Percentiles rank a stretch among this genome's conserved stretches.
phyloP scores from a whole-genome alignment of 1,140 invertebrate genomes.

The Neodiprion lecontei region DNA sequence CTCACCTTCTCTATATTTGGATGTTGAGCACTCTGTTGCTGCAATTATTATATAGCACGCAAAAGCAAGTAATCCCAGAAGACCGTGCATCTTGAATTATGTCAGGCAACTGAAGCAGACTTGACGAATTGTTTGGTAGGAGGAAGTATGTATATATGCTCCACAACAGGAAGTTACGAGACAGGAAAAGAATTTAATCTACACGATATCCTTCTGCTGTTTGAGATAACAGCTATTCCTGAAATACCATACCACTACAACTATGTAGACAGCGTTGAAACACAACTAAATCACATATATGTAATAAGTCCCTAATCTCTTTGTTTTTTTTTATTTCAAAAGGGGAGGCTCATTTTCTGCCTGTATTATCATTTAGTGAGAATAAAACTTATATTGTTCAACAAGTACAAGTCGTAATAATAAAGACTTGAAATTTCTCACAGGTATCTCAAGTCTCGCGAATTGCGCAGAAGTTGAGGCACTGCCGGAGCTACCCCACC shows the following conservation, averaged over 20 bases:
- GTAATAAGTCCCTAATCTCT: not conserved
- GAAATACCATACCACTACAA: no score
- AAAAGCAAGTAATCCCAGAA: not conserved
- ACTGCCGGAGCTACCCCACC: constrained; percentile 77
- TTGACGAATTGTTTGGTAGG: constrained; percentile 7
- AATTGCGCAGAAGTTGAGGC: constrained; percentile 75
- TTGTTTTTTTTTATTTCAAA: not conserved
- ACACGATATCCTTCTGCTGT: not conserved
- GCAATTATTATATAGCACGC: not conserved
- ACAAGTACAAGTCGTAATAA: no score
- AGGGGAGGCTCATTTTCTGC: not conserved
- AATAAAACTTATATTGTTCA: not conserved
- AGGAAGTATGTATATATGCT: not conserved
- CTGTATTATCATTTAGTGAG: not conserved
- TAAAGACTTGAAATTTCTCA: constrained; percentile 36
- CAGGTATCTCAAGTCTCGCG: constrained; percentile 82
- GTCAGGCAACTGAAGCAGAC: not conserved
- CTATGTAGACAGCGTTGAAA: no score
- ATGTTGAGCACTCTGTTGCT: not conserved
- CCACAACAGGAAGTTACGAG: not conserved
- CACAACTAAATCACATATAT: no score
- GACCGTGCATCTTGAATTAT: not conserved
- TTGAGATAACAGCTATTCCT: not conserved
- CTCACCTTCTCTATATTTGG: not conserved
- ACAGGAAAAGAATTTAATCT: not conserved